A percentile compares a stretch with the other conserved stretches of the same genome.
Conservation (phyloP, 2,888 invertebrate species). For the Zygothrica quintamaculata region DNA sequence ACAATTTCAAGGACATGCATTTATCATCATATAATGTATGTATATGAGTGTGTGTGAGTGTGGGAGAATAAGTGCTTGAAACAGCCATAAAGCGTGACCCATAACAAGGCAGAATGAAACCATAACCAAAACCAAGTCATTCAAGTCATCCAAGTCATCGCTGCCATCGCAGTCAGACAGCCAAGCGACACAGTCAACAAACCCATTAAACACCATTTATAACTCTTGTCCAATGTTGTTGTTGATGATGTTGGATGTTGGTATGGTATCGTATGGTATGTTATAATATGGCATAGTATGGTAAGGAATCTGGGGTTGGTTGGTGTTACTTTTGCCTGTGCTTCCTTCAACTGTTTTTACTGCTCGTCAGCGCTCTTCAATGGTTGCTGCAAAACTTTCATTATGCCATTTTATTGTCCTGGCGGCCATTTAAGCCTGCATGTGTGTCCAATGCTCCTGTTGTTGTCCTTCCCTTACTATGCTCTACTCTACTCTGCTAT, state of each 20-base stretch:
- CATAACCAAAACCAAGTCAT: not conserved
- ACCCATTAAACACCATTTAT: slow-evolving; percentile 78
- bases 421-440: slow-evolving; percentile 63
- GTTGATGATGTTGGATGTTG: slow-evolving; percentile 6
- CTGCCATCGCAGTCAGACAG: slow-evolving; percentile 3
- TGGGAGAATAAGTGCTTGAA: slow-evolving; percentile 44
- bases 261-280: not conserved
- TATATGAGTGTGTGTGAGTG: not conserved
- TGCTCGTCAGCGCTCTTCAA: slow-evolving; percentile 3
- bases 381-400: slow-evolving; percentile 63
- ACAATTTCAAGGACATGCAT: slow-evolving; percentile 59
- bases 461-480: slow-evolving; percentile 33
- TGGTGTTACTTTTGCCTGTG: not conserved
- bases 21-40: slow-evolving; percentile 36
- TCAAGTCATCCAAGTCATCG: not conserved
- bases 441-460: slow-evolving; percentile 28
- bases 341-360: too few species aligned
- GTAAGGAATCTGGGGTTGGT: too few species aligned
- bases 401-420: slow-evolving; percentile 76
- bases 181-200: slow-evolving; percentile 69
- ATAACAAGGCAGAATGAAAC: slow-evolving; percentile 35
- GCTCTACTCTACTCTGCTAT: too few species aligned
- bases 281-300: not conserved
- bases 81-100: slow-evolving; percentile 37
- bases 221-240: slow-evolving; percentile 28